Conservation (phyloP, 2,888 invertebrate species). For the Heteromurus nitidus region DNA sequence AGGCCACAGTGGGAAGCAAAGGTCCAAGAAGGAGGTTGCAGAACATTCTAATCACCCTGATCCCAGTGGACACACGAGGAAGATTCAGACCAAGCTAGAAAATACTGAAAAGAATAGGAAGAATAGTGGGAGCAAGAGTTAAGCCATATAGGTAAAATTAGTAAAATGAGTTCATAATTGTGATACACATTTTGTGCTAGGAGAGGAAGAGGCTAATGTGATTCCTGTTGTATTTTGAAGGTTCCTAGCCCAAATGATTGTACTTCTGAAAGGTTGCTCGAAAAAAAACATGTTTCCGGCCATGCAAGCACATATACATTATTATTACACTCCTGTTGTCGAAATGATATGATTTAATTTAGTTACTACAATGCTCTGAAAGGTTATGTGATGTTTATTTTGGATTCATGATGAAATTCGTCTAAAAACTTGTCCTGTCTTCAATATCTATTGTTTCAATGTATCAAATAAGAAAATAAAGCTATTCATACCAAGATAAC, state of each 20-base stretch:
- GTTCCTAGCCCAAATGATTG: constrained; percentile 12
- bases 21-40: constrained; percentile 86
- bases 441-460: constrained; percentile 1
- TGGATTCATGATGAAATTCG: neutral
- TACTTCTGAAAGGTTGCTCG: neutral
- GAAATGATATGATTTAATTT: neutral
- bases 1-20: constrained; percentile 92
- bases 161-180: neutral
- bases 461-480: neutral
- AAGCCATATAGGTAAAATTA: constrained; percentile 15
- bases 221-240: neutral
- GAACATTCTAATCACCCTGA: constrained; percentile 94
- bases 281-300: constrained; percentile 36
- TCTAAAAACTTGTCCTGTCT: neutral
- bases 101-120: constrained; percentile 90
- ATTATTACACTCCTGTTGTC: too few relatives aligned
- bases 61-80: constrained; percentile 94
- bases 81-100: constrained; percentile 88
- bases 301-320: constrained; percentile 12
- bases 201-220: neutral
- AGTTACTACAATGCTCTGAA: neutral
- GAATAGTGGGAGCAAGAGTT: constrained; percentile 71
- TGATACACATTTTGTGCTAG: neutral
- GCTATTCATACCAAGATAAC: neutral
- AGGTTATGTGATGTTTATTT: neutral